A percentile compares a stretch with the other conserved stretches of the same genome.
These are phyloP conservation scores for Celastrina argiolus DNA, from an alignment of 2,888 invertebrate species.

Conservation along the genomic window DNA sequence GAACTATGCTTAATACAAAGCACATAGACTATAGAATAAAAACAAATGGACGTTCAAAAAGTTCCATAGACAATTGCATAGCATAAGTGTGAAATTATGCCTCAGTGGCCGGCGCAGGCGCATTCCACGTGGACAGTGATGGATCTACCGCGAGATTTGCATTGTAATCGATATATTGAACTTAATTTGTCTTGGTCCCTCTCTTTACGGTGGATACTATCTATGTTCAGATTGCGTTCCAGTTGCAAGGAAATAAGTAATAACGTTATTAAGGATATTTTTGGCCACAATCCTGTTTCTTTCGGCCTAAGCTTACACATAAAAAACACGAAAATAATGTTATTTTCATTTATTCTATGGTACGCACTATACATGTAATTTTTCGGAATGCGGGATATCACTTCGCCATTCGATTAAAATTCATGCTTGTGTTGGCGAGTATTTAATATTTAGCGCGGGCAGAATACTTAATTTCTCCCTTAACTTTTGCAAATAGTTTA, in stretches of 20 bases:
- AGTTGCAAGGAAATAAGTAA: no score
- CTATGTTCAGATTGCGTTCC: no score
- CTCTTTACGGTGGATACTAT: neutral
- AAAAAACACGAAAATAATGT: no score
- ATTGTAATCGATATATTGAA: slow-evolving; percentile 11
- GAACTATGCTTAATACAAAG: neutral
- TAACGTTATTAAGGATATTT: no score
- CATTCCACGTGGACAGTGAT: neutral
- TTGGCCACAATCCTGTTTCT: no score
- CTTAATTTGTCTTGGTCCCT: neutral
- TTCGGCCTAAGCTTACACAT: no score
- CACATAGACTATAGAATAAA: no score
- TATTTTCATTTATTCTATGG: no score
- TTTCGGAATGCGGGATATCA: neutral
- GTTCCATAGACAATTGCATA: neutral
- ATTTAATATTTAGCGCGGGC: neutral
- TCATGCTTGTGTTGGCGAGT: neutral
- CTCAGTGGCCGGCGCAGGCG: neutral
- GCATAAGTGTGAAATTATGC: slow-evolving; percentile 1
- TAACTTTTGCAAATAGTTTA: neutral
- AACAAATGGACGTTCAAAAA: neutral
- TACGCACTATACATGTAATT: no score
- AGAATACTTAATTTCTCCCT: neutral
- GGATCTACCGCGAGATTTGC: slow-evolving; percentile 9
- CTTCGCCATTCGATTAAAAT: neutral